Evolutionary conservation across 2,113 vertebrate genomes (phyloP).

Genomic region (Micronycteris hirsuta): DNA sequence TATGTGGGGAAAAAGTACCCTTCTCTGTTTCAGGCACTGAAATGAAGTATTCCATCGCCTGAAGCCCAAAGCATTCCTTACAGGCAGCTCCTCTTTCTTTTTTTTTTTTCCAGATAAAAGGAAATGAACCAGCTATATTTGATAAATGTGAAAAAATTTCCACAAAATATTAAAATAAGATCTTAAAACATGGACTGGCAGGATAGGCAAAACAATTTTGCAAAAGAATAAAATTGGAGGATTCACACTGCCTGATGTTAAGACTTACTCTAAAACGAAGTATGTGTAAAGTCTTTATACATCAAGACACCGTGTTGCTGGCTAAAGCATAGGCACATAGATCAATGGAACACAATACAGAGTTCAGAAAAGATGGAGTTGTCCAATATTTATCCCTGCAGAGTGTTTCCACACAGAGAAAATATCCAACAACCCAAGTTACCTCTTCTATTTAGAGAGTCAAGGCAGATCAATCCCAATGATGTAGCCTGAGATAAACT

Average conservation of each 20-base stretch:
- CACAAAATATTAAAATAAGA: background rate
- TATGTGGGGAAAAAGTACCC: background rate
- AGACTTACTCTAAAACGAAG: conserved; percentile 2
- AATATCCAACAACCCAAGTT: background rate
- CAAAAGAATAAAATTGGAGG: background rate
- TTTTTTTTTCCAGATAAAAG: background rate
- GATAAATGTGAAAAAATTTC: background rate
- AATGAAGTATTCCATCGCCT: background rate
- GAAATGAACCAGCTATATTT: background rate
- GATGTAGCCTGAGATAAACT: background rate
- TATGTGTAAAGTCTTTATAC: background rate
- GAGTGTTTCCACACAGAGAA: background rate
- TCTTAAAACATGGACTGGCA: background rate
- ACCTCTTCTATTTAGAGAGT: background rate
- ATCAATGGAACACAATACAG: background rate
- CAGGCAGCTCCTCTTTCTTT: background rate
- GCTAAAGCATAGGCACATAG: background rate
- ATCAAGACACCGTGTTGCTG: background rate
- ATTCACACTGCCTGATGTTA: background rate
- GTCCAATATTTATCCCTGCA: background rate
- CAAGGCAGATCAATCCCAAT: background rate
- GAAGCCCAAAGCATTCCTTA: background rate
- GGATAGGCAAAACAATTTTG: background rate
- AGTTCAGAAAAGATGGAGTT: background rate
- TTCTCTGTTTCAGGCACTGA: background rate